Evolutionary conservation across 1,140 invertebrate species (phyloP).

Genomic region (Mizuhopecten yessoensis): DNA sequence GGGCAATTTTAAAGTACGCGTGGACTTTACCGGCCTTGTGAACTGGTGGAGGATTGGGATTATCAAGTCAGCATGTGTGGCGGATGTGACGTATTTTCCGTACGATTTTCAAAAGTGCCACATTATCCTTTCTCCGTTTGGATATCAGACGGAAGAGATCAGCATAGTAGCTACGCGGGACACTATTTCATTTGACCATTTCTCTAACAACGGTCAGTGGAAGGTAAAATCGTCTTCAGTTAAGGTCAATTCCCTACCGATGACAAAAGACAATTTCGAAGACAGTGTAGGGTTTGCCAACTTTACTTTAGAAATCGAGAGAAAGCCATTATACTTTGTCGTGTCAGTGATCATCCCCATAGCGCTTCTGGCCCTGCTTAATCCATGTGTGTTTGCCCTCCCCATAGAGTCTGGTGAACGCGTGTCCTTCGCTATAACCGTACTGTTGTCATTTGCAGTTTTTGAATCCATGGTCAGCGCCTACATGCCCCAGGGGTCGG

Average conservation of each 20-base stretch:
- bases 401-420: constrained; percentile 61
- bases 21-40: neutral
- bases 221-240: neutral
- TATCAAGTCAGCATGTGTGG: constrained; percentile 7
- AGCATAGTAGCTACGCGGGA: neutral
- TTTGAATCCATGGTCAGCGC: constrained; percentile 55
- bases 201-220: constrained; percentile 45
- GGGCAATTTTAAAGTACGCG: neutral
- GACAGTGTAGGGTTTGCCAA: neutral
- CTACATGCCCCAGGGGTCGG: constrained; percentile 40
- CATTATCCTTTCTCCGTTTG: constrained; percentile 4
- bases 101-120: constrained; percentile 49
- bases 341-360: constrained; percentile 55
- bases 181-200: constrained; percentile 22
- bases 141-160: neutral
- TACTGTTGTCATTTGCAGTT: constrained; percentile 62
- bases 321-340: constrained; percentile 51
- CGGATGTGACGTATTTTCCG: constrained; percentile 54
- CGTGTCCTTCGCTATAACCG: constrained; percentile 58
- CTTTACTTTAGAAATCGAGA: constrained; percentile 41
- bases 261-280: constrained; percentile 27
- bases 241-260: neutral
- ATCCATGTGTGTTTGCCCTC: constrained; percentile 54
- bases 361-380: constrained; percentile 55
- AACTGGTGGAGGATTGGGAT: constrained; percentile 24